These are phyloP conservation scores for Andrena trimmerana DNA, from an alignment of 2,888 invertebrate species.

Conservation along the genomic window DNA sequence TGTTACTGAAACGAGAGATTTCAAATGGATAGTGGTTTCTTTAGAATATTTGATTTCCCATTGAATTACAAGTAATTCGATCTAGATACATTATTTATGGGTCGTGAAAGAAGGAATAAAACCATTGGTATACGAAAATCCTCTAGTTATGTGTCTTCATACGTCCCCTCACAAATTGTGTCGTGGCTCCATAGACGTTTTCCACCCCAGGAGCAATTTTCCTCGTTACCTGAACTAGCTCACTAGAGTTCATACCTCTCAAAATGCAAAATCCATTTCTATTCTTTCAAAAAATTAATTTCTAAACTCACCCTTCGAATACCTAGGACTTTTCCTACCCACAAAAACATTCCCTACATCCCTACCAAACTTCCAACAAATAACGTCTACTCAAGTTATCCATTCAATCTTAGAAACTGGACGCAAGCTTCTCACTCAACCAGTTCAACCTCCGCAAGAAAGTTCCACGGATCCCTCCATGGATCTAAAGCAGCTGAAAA, in stretches of 20 bases:
- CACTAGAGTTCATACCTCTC: too few relatives aligned
- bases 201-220: too few relatives aligned
- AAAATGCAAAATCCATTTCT: too few relatives aligned
- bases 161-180: too few relatives aligned
- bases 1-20: not conserved
- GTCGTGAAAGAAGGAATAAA: not conserved
- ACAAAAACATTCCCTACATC: not conserved
- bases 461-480: not conserved
- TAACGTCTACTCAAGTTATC: not conserved
- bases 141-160: too few relatives aligned
- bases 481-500: not conserved
- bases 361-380: not conserved
- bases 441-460: constrained; percentile 4
- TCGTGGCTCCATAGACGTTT: too few relatives aligned
- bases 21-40: not conserved
- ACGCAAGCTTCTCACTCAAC: not conserved
- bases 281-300: too few relatives aligned
- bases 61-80: not conserved
- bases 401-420: not conserved
- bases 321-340: too few relatives aligned
- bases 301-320: too few relatives aligned
- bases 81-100: constrained; percentile 11
- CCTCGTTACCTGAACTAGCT: too few relatives aligned
- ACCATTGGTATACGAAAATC: too few relatives aligned
- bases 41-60: not conserved